A percentile compares a stretch with the other conserved stretches of the same genome.
Conservation (phyloP, 2,888 invertebrate species). For the Pedicia rivosa region DNA sequence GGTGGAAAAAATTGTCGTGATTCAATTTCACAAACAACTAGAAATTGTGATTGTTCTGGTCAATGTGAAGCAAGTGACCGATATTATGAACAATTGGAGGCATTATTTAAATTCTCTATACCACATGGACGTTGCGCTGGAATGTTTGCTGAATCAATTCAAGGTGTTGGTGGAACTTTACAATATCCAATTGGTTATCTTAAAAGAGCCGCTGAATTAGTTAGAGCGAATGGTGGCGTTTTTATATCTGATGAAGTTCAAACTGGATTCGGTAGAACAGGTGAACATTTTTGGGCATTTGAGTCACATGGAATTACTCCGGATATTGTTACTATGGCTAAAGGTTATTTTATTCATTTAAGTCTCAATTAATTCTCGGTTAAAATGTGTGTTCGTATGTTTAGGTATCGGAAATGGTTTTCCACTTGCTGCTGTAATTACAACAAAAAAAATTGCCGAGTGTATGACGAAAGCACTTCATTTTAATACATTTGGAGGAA, state of each 20-base stretch:
- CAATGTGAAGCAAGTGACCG: constrained; percentile 58
- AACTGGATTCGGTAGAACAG: constrained; percentile 91
- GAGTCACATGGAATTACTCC: constrained; percentile 70
- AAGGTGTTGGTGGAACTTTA: constrained; percentile 87
- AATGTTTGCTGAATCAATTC: constrained; percentile 89
- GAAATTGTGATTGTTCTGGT: constrained; percentile 45
- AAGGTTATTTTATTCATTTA: no score
- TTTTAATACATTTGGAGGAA: constrained; percentile 95
- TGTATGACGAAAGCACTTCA: constrained; percentile 58
- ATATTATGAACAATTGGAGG: constrained; percentile 57
- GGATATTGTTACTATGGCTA: constrained; percentile 93
- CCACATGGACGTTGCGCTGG: constrained; percentile 64
- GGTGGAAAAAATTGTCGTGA: constrained; percentile 80
- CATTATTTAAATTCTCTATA: constrained; percentile 61
- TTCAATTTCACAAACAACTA: constrained; percentile 57
- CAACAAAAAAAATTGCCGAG: constrained; percentile 75
- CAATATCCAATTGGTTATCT: constrained; percentile 85
- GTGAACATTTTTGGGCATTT: constrained; percentile 95
- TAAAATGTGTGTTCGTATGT: no score
- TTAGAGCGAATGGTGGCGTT: constrained; percentile 70
- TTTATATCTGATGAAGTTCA: constrained; percentile 93
- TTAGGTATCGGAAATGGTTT: constrained; percentile 86
- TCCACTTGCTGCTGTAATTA: constrained; percentile 89
- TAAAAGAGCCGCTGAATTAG: constrained; percentile 58
- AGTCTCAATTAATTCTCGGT: no score